phyloP scores from a whole-genome alignment of 1,140 invertebrate genomes.

The Campoletis sonorensis region DNA sequence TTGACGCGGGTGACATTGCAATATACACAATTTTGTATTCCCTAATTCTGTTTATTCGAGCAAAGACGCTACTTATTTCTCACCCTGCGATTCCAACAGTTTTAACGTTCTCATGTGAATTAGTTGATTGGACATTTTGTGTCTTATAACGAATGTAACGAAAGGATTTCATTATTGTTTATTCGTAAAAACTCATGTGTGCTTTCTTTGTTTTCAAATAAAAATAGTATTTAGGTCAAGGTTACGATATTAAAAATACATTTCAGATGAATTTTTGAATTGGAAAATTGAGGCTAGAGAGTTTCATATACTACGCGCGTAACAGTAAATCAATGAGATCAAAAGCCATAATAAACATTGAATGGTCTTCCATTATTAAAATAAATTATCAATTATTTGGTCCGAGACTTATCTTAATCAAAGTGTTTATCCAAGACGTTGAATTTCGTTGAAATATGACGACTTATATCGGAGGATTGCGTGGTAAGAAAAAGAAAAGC shows the following conservation, averaged over 20 bases:
- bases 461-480: too few species aligned
- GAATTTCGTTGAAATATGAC: too few species aligned
- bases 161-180: background rate
- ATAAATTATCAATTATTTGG: background rate
- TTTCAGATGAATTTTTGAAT: background rate
- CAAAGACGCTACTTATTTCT: background rate
- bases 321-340: too few species aligned
- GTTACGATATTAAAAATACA: constrained; percentile 25
- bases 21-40: background rate
- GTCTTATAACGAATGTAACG: background rate
- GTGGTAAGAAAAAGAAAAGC: too few species aligned
- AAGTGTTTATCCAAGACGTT: too few species aligned
- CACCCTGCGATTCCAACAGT: background rate
- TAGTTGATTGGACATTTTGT: background rate
- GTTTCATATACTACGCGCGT: background rate
- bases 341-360: too few species aligned
- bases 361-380: too few species aligned
- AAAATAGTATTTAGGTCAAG: constrained; percentile 29
- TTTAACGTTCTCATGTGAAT: background rate
- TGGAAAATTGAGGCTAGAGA: background rate
- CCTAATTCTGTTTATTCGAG: constrained; percentile 22
- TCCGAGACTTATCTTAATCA: too few species aligned
- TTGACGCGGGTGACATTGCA: constrained; percentile 16
- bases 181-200: background rate
- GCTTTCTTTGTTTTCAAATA: constrained; percentile 6